Evolutionary conservation across 2,888 invertebrate genomes (phyloP).

Genomic region (Nasonia oneida): DNA sequence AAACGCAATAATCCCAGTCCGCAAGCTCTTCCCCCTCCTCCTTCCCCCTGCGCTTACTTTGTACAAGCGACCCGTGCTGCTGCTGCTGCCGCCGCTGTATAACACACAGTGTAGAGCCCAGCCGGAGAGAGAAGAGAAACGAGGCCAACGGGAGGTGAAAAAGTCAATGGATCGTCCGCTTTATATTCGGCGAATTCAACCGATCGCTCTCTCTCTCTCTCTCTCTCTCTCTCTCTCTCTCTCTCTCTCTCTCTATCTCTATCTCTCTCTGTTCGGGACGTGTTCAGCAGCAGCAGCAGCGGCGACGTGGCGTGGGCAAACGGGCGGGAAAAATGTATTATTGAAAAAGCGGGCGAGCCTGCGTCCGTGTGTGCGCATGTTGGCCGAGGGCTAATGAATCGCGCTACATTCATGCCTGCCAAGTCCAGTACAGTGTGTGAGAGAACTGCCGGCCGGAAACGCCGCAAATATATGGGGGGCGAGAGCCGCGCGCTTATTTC

Average conservation of each 20-base stretch:
- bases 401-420: conserved; percentile 63
- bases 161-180: conserved; percentile 44
- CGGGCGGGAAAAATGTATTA: conserved; percentile 55
- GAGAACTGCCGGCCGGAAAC: conserved; percentile 13
- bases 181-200: conserved; percentile 31
- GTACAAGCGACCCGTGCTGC: conserved; percentile 5
- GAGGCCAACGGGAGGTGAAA: conserved; percentile 6
- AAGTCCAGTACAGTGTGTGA: conserved; percentile 46
- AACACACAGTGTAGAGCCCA: not conserved
- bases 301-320: not conserved
- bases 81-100: not conserved
- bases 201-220: not conserved
- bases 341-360: conserved; percentile 48
- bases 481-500: conserved; percentile 3
- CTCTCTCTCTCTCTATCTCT: too few relatives aligned
- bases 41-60: not conserved
- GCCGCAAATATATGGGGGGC: conserved; percentile 47
- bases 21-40: not conserved
- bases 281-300: not conserved
- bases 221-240: too few relatives aligned
- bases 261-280: conserved; percentile 33
- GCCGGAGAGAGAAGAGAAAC: not conserved
- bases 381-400: conserved; percentile 55
- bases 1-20: conserved; percentile 52
- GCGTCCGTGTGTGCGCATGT: not conserved